Evolutionary conservation across 2,888 invertebrate species (phyloP), one percentile per base, ranked within the genome.

Genomic region (Eristalinus sepulchralis): DNA sequence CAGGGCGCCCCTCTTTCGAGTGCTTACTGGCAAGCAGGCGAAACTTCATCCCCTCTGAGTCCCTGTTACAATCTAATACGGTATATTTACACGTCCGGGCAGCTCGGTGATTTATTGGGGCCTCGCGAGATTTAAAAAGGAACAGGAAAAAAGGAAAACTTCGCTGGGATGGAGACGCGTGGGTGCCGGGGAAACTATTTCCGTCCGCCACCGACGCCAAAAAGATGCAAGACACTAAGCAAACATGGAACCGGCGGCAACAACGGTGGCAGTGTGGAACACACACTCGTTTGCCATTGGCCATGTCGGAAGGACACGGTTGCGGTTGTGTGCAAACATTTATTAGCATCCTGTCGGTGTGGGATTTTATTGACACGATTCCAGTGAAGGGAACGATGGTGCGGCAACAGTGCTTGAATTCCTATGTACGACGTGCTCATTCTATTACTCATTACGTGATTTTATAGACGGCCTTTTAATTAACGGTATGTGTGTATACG

Each of bases 381-480:
- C 53, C 24, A 39, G 13, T 72, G 71, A 34, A 31, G 47, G 47
- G 47, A 17, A 17, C 1, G 47, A 24, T n/a, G n/a, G n/a, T 8
- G 39, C 24, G 34, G n/a, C 47, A 33, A 47, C 60, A 76, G 22
- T 13, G 34, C 34, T 8, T 34, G 27, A 55, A 77, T 75, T 75
- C 34, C 63, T 24, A 11, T 20, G 27, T 47, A 47, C 47, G 59
- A 66, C 71, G 71, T 77, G 71, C 71, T 64, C 82, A 31, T 67
- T 84, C 84, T 71, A 84, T 84, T 84, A 84, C 84, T 85, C 76
- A 85, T 85, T 85, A 85, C 68, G 76, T 81, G 75, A 76, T 85
- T 85, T 85, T 85, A 85, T 85, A 67, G 80, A 81, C 67, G 67
- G 34, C 80, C 68, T 72, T 81, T 85, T 85, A 85, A 85, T 85